These are phyloP conservation scores for Papilio machaon DNA, from an alignment of 1,140 invertebrate species.

Conservation along the genomic window DNA sequence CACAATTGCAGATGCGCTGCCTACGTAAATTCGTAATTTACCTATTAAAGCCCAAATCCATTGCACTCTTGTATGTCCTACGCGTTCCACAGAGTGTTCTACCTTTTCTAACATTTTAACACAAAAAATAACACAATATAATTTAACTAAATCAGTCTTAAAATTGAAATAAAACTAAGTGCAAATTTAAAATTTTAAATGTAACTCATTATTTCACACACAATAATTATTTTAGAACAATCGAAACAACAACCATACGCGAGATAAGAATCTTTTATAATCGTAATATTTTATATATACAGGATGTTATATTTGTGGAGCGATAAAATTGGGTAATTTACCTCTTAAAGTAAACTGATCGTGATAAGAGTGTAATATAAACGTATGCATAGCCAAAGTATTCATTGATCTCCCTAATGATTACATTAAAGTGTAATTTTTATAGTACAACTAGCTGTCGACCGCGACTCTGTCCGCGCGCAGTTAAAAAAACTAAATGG, in stretches of 20 bases:
- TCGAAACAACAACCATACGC: not conserved
- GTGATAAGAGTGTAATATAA: not conserved
- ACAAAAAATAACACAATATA: not conserved
- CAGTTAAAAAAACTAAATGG: no score
- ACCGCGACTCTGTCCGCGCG: no score
- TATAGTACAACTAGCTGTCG: no score
- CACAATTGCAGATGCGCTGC: no score
- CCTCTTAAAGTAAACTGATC: not conserved
- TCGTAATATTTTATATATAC: conserved; percentile 14
- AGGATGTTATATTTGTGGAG: conserved; percentile 5
- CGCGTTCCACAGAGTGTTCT: not conserved
- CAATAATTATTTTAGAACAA: not conserved
- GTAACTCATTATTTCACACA: not conserved
- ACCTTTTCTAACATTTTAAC: not conserved
- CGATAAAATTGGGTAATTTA: not conserved
- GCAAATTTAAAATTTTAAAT: not conserved
- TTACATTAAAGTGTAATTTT: no score
- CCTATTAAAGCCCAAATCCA: conserved; percentile 46
- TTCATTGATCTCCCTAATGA: no score
- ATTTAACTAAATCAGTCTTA: not conserved
- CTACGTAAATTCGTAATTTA: conserved; percentile 19
- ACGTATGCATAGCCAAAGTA: no score
- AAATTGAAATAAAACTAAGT: not conserved
- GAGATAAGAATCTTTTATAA: conserved; percentile 24
- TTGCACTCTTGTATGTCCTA: conserved; percentile 46